A percentile compares a stretch with the other conserved stretches of the same genome.
phyloP scores from a whole-genome alignment of 1,140 invertebrate species.

The Hormaphis cornu region DNA sequence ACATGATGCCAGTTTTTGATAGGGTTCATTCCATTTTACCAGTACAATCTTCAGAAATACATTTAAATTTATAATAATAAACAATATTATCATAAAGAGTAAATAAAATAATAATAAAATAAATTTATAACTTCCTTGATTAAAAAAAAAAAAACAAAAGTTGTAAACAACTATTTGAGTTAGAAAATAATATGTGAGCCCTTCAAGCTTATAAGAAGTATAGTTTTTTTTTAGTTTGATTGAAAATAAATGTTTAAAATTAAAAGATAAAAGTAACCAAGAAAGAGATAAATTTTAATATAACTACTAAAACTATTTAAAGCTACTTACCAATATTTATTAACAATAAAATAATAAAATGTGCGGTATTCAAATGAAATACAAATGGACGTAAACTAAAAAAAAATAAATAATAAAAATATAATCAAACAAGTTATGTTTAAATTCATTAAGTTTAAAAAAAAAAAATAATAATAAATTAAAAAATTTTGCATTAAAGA shows the following conservation, averaged over 20 bases:
- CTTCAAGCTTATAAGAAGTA: background rate
- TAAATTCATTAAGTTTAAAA: background rate
- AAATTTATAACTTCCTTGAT: conserved; percentile 8
- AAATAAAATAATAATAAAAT: background rate
- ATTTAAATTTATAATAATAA: background rate
- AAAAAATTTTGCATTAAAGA: background rate
- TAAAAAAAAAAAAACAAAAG: background rate
- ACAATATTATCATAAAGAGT: background rate
- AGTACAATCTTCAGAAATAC: conserved; percentile 29
- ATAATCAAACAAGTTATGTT: background rate
- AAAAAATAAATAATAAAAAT: conserved; percentile 10
- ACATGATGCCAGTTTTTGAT: conserved; percentile 95
- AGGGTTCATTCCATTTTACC: conserved; percentile 46
- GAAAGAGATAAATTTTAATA: background rate
- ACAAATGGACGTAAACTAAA: conserved; percentile 18
- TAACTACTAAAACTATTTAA: background rate
- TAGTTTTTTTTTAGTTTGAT: background rate
- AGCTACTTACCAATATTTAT: background rate
- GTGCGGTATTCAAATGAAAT: background rate
- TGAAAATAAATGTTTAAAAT: background rate
- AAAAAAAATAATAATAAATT: background rate
- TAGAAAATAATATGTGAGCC: background rate
- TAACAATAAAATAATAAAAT: conserved; percentile 13
- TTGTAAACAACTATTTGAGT: no score
- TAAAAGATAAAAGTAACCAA: background rate